Percentiles rank a stretch among this genome's conserved stretches.
Evolutionary conservation across 1,140 invertebrate species (phyloP).

Genomic region (Sycophaga agraensis): DNA sequence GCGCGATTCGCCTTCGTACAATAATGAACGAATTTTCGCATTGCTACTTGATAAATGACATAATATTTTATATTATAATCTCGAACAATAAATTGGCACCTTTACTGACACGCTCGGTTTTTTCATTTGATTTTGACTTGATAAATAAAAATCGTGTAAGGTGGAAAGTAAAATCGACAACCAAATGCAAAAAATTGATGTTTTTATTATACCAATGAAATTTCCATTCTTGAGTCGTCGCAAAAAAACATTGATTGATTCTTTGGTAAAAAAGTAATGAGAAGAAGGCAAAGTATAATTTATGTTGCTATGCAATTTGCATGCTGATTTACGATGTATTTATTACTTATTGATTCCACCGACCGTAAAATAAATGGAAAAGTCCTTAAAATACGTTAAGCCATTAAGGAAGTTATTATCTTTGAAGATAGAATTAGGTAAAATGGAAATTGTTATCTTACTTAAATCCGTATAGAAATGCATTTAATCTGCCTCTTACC

Average conservation of each 20-base stretch:
- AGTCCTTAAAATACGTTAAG: not conserved
- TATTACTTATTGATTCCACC: slow-evolving; percentile 9
- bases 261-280: slow-evolving; percentile 1
- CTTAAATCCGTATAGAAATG: not conserved
- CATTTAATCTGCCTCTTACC: not conserved
- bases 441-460: slow-evolving; percentile 3
- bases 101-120: not conserved
- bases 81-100: too few species aligned
- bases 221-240: not conserved
- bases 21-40: too few species aligned
- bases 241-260: slow-evolving; percentile 3
- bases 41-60: too few species aligned
- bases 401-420: not conserved
- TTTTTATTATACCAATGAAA: slow-evolving; percentile 5
- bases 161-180: not conserved
- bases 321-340: slow-evolving; percentile 12
- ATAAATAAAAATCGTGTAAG: slow-evolving; percentile 10
- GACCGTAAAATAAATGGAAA: slow-evolving; percentile 1
- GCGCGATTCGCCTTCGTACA: too few species aligned
- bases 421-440: not conserved
- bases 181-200: not conserved
- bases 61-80: too few species aligned
- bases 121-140: not conserved
- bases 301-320: slow-evolving; percentile 2
- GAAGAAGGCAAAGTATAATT: not conserved